Conservation (phyloP, 2,888 invertebrate species). For the Noctua pronuba region DNA sequence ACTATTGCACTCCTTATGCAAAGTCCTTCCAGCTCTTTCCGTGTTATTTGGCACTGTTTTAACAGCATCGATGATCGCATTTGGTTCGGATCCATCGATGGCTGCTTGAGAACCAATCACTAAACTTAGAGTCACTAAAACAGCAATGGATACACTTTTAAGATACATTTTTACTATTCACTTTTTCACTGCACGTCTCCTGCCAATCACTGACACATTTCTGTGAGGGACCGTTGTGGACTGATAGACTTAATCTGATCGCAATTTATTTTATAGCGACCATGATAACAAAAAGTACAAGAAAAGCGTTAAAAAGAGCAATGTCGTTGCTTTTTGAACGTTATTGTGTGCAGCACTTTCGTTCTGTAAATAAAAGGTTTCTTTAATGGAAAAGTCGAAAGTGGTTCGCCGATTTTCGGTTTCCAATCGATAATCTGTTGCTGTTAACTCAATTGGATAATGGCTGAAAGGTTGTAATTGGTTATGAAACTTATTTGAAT, state of each 20-base stretch:
- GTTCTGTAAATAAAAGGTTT: slow-evolving; percentile 72
- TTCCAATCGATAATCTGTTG: slow-evolving; percentile 66
- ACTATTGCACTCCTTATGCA: slow-evolving; percentile 85
- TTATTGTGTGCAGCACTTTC: slow-evolving; percentile 83
- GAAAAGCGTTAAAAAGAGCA: slow-evolving; percentile 80
- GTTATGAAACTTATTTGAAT: slow-evolving; percentile 22
- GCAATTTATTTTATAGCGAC: slow-evolving; percentile 85
- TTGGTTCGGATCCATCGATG: slow-evolving; percentile 79
- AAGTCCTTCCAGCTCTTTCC: slow-evolving; percentile 80
- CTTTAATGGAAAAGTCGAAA: slow-evolving; percentile 76
- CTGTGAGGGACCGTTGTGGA: slow-evolving; percentile 73
- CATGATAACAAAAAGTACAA: slow-evolving; percentile 75
- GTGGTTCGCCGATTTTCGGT: slow-evolving; percentile 67
- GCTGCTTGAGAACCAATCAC: slow-evolving; percentile 72
- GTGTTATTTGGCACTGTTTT: slow-evolving; percentile 71
- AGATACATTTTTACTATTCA: slow-evolving; percentile 75
- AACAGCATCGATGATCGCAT: slow-evolving; percentile 70
- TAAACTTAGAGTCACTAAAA: slow-evolving; percentile 75
- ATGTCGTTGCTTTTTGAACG: slow-evolving; percentile 70
- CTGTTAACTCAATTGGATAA: slow-evolving; percentile 60
- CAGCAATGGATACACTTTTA: slow-evolving; percentile 73
- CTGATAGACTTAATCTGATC: slow-evolving; percentile 77
- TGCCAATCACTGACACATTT: slow-evolving; percentile 75
- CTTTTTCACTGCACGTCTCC: slow-evolving; percentile 73
- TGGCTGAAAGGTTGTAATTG: slow-evolving; percentile 22